These are phyloP conservation scores for Mesorhabditis belari DNA, from an alignment of 2,888 invertebrate genomes.

Conservation along the genomic window DNA sequence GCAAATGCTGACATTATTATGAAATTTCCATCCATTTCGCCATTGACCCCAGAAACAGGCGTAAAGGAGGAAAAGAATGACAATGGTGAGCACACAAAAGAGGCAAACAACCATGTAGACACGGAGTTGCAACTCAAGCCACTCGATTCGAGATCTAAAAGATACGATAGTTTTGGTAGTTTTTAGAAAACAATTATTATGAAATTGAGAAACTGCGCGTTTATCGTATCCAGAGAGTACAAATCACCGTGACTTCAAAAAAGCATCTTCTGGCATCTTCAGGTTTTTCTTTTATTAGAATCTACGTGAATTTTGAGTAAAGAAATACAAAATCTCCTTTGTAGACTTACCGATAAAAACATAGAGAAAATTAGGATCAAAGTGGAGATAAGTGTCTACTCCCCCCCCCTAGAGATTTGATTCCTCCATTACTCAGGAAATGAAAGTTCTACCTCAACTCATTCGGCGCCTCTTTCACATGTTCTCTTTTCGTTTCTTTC, in stretches of 20 bases:
- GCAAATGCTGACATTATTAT: not conserved
- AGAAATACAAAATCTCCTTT: not conserved
- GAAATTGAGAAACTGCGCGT: no score
- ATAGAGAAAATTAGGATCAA: no score
- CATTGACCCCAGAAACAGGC: slow-evolving; percentile 35
- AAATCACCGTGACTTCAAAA: no score
- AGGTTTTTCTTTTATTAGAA: not conserved
- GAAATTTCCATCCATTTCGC: slow-evolving; percentile 5
- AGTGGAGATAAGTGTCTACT: no score
- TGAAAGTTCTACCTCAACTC: slow-evolving; percentile 1
- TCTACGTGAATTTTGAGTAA: not conserved
- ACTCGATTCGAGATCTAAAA: slow-evolving; percentile 36
- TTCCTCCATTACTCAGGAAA: slow-evolving; percentile 3
- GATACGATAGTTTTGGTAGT: no score
- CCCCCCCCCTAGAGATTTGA: slow-evolving; percentile 6
- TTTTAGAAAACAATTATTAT: no score
- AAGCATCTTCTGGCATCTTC: no score
- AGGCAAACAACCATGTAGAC: slow-evolving; percentile 38
- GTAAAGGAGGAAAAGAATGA: slow-evolving; percentile 40
- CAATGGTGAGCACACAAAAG: slow-evolving; percentile 37
- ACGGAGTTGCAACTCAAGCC: slow-evolving; percentile 46
- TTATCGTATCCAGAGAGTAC: no score
- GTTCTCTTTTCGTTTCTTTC: not conserved
- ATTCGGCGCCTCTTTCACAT: not conserved
- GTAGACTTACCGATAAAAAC: no score